phyloP scores from a whole-genome alignment of 30 jellyfish, hydroid and myxozoan genomes.

The Aurelia aurita region DNA sequence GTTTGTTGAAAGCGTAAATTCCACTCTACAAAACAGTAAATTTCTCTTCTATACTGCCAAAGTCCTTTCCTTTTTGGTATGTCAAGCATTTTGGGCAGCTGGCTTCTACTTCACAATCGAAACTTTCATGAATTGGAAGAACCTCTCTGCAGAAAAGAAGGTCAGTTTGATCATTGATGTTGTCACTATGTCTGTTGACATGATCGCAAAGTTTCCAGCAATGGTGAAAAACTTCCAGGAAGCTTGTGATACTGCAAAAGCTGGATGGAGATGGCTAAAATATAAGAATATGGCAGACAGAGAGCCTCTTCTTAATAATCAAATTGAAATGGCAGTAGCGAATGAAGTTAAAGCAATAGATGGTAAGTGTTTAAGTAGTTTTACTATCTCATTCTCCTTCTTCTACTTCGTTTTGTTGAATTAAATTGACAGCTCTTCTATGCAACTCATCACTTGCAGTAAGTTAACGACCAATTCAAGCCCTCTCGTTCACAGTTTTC shows the following conservation, averaged over 20 bases:
- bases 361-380: no score
- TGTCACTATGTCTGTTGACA: slow-evolving; percentile 11
- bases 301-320: slow-evolving; percentile 3
- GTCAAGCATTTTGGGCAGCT: slow-evolving; percentile 40
- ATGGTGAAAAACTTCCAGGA: slow-evolving; percentile 31
- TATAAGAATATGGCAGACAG: background rate
- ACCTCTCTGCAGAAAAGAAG: slow-evolving; percentile 40
- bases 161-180: slow-evolving; percentile 38
- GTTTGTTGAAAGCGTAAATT: slow-evolving; percentile 13
- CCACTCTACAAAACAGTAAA: slow-evolving; percentile 16
- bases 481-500: no score
- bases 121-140: slow-evolving; percentile 61
- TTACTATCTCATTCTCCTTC: no score
- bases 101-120: slow-evolving; percentile 43
- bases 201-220: slow-evolving; percentile 44
- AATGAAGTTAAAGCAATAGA: background rate
- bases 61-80: slow-evolving; percentile 9
- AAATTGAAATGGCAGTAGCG: background rate
- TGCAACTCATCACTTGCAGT: no score
- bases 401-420: no score
- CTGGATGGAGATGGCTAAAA: slow-evolving; percentile 17
- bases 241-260: slow-evolving; percentile 18
- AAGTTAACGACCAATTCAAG: no score
- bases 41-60: slow-evolving; percentile 1
- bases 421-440: no score